Conservation (phyloP, 2,888 invertebrate species). For the Zygaena filipendulae region DNA sequence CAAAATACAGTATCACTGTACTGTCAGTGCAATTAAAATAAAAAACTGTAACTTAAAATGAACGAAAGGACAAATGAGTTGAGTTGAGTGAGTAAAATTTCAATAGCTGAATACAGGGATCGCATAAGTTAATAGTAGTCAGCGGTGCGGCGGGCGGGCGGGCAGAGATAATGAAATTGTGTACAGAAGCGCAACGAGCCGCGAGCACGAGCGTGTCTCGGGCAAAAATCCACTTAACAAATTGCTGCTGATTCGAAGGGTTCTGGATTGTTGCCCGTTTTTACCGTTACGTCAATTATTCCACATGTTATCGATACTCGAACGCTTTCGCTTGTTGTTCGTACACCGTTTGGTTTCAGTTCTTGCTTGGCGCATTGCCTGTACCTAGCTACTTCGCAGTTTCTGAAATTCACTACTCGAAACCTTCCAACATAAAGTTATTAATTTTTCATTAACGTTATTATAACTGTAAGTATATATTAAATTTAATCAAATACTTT, state of each 20-base stretch:
- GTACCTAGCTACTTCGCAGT: too few species aligned
- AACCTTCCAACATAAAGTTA: too few species aligned
- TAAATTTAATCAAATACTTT: too few species aligned
- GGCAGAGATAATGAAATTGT: slow-evolving; percentile 67
- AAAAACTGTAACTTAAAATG: too few species aligned
- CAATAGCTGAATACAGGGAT: slow-evolving; percentile 47
- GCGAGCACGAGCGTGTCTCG: slow-evolving; percentile 65
- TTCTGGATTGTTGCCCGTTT: slow-evolving; percentile 65
- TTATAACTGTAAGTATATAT: too few species aligned
- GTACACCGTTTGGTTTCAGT: slow-evolving; percentile 14
- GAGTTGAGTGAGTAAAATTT: too few species aligned
- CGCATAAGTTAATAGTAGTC: slow-evolving; percentile 59
- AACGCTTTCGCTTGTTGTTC: slow-evolving; percentile 32
- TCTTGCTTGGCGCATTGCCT: too few species aligned
- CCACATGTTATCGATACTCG: slow-evolving; percentile 53
- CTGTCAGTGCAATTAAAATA: too few species aligned
- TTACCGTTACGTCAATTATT: slow-evolving; percentile 60
- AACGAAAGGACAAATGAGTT: too few species aligned
- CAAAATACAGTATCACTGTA: too few species aligned
- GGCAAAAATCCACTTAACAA: slow-evolving; percentile 71
- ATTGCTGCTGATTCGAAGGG: slow-evolving; percentile 69
- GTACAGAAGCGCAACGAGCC: slow-evolving; percentile 67
- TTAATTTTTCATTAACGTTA: too few species aligned
- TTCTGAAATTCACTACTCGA: too few species aligned
- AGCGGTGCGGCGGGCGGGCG: slow-evolving; percentile 47